Evolutionary conservation across 2,888 invertebrate species (phyloP).

Genomic region (Loripinus fragilis): DNA sequence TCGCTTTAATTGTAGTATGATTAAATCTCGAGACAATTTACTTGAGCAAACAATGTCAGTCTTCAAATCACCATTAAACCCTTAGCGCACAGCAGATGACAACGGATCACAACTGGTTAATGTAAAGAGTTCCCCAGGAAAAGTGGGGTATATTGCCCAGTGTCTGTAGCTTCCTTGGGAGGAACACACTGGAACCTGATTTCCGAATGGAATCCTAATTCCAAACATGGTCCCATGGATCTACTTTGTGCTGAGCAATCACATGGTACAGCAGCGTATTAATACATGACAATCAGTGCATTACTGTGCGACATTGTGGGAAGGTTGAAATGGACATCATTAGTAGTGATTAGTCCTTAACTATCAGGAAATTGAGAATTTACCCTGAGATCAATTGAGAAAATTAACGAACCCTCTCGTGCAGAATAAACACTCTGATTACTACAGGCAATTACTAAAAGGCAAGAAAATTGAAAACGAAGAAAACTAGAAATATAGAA

Average conservation of each 20-base stretch:
- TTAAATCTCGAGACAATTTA: neutral
- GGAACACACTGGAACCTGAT: too few relatives aligned
- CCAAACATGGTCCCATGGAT: too few relatives aligned
- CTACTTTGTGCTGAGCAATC: too few relatives aligned
- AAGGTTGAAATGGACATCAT: slow-evolving; percentile 12
- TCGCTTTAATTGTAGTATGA: neutral
- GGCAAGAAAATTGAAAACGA: slow-evolving; percentile 32
- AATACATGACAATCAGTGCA: too few relatives aligned
- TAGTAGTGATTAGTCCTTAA: slow-evolving; percentile 6
- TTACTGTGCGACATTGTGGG: neutral
- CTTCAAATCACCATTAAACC: slow-evolving; percentile 11
- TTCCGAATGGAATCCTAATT: too few relatives aligned
- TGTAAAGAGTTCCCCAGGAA: too few relatives aligned
- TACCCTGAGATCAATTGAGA: slow-evolving; percentile 15
- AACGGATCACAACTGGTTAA: too few relatives aligned
- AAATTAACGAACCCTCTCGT: slow-evolving; percentile 27
- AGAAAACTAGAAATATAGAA: slow-evolving; percentile 3
- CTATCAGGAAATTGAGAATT: slow-evolving; percentile 16
- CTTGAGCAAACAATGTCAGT: neutral
- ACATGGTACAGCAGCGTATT: too few relatives aligned
- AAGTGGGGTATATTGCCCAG: too few relatives aligned
- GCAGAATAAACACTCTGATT: slow-evolving; percentile 22
- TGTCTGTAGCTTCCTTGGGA: too few relatives aligned
- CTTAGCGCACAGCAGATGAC: too few relatives aligned
- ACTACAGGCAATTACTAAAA: slow-evolving; percentile 28